Evolutionary conservation across 2,797 vertebrate genomes (phyloP).

Genomic region (Pogonophryne albipinna): DNA sequence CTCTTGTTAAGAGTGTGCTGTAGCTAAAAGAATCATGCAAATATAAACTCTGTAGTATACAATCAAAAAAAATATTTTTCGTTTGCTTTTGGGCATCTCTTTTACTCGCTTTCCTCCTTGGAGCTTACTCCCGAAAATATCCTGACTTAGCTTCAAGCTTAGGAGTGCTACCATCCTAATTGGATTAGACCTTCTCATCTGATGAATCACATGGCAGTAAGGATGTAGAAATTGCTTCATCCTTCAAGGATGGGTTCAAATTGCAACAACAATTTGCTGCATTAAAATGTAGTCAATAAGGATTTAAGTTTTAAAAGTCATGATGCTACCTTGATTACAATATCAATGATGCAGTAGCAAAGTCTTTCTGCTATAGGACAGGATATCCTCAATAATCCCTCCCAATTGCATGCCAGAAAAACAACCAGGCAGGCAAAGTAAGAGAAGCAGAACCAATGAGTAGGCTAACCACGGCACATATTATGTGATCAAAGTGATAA

Average conservation of each 20-base stretch:
- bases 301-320: neutral
- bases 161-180: conserved; percentile 66
- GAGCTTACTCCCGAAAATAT: conserved; percentile 63
- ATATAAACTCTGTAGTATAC: neutral
- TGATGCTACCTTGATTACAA: neutral
- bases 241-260: conserved; percentile 36
- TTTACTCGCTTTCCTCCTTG: conserved; percentile 30
- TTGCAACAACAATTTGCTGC: conserved; percentile 4
- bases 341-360: neutral
- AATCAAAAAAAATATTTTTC: neutral
- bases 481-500: neutral
- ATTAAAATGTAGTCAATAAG: neutral
- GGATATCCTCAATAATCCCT: conserved; percentile 17
- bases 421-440: neutral
- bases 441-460: neutral
- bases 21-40: neutral
- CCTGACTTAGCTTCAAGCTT: conserved; percentile 74
- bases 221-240: conserved; percentile 45
- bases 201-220: conserved; percentile 72
- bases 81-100: conserved; percentile 19
- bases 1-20: neutral
- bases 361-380: conserved; percentile 1
- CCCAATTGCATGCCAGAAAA: neutral
- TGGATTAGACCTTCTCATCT: conserved; percentile 77
- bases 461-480: neutral